Base-by-base conservation (phyloP, 2,113 vertebrate species). In the Rhynchomys soricoides region DNA sequence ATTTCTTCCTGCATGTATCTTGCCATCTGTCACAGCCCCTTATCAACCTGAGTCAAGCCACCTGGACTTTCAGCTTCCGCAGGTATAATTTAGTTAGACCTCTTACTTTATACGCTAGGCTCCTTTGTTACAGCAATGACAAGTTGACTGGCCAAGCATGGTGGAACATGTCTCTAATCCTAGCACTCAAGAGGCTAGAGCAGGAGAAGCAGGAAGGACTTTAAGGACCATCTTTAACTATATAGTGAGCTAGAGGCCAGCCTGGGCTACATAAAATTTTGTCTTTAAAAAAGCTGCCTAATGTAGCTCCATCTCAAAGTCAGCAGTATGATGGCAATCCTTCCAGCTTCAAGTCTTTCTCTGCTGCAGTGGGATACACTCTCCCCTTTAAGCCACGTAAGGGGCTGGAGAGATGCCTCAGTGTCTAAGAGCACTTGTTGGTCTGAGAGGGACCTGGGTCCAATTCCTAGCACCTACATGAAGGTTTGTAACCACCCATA, bases 281-380 rank as follows among this genome's bases (percentile, higher is more conserved):
- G 21, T 59, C 55, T n/a, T 40, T 3, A 77, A 31, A 52, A 79
- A 19, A 37, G 31, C 16, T 79, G 11, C 29, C 34, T 21, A 57
- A n/a, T 24, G 19, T 5, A 79, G 55, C 10, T 19, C 24, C 6
- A 1, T 48, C 45, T 40, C 13, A 57, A 62, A 92, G 75, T 48
- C 43, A 57, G 43, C 19, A 43, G 8, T 5, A 6, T 2, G 31
- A 16, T 16, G 26, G n/a, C n/a, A 15, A 0, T 1, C 7, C 48
- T 59, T n/a, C 13, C 5, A 26, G 3, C 6, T 40, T 66, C 59
- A 68, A 12, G 0, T 24, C 48, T 4, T 1, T 57, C 45, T 82
- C 57, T 75, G 57, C n/a, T 26, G 22, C 37, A 55, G 21, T 45
- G 12, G 45, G 24, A n/a, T 43, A 17, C 31, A 4, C 5, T 24